phyloP scores from a whole-genome alignment of 2,797 vertebrate species.

The Acipenser ruthenus region DNA sequence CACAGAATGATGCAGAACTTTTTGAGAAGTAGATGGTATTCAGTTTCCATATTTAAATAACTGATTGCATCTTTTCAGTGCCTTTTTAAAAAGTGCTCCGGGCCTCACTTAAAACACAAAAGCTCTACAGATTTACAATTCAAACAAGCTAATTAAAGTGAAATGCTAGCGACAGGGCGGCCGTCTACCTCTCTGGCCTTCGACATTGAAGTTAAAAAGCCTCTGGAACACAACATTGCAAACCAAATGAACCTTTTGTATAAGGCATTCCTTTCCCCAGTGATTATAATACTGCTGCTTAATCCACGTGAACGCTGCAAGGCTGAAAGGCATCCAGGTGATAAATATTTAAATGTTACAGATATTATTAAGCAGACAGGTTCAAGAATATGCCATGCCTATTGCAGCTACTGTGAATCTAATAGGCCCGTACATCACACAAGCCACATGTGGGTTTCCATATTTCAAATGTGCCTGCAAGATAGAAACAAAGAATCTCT shows the following conservation, averaged over 20 bases:
- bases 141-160: constrained; percentile 31
- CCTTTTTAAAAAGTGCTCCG: constrained; percentile 23
- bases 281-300: constrained; percentile 39
- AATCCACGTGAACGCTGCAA: constrained; percentile 11
- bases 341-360: constrained; percentile 43
- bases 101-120: constrained; percentile 38
- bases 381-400: constrained; percentile 6
- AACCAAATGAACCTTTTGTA: constrained; percentile 41
- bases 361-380: constrained; percentile 22
- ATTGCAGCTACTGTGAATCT: background rate
- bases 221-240: constrained; percentile 33
- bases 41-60: constrained; percentile 36
- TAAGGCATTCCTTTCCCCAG: constrained; percentile 43
- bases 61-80: constrained; percentile 21
- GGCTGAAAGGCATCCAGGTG: constrained; percentile 27
- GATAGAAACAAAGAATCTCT: no score
- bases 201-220: constrained; percentile 2
- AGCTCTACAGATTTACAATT: constrained; percentile 42
- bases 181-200: background rate
- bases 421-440: no score
- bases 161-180: background rate
- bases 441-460: no score
- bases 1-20: constrained; percentile 32
- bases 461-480: no score
- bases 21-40: constrained; percentile 37